Percentiles rank a stretch among this genome's conserved stretches.
Evolutionary conservation across 2,888 invertebrate genomes (phyloP).

Genomic region (Eristalis tenax): DNA sequence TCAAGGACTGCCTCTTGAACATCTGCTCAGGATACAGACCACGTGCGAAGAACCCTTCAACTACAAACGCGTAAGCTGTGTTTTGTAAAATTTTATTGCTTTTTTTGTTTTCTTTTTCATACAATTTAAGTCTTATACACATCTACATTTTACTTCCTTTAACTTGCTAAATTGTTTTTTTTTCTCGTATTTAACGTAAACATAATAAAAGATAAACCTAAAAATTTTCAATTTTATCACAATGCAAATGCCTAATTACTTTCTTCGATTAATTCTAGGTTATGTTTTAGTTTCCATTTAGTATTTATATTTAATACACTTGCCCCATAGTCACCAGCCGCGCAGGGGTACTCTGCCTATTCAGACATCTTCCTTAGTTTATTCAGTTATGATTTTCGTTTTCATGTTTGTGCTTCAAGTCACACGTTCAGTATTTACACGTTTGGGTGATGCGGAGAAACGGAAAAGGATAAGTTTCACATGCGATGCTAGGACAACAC

Average conservation of each 20-base stretch:
- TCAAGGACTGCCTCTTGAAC: too few species aligned
- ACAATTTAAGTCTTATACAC: background rate
- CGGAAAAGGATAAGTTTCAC: background rate
- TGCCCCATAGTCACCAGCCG: background rate
- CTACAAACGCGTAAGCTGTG: background rate
- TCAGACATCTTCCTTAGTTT: background rate
- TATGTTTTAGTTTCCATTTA: conserved; percentile 16
- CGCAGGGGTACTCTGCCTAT: background rate
- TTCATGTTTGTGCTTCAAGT: conserved; percentile 26
- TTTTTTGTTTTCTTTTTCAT: conserved; percentile 7
- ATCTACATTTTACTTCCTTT: conserved; percentile 4
- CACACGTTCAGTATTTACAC: conserved; percentile 35
- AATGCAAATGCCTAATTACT: conserved; percentile 66
- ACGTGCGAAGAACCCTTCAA: too few species aligned
- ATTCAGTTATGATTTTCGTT: background rate
- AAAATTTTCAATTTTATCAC: conserved; percentile 68
- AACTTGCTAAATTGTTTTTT: background rate
- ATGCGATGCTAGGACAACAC: background rate
- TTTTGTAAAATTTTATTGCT: conserved; percentile 7
- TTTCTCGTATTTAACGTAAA: conserved; percentile 3
- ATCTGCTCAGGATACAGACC: too few species aligned
- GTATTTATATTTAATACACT: conserved; percentile 22
- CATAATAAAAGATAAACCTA: conserved; percentile 15
- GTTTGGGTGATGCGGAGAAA: background rate
- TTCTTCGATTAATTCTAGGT: conserved; percentile 29